Base-by-base conservation (phyloP, 2,797 vertebrate species). In the Leuciscus waleckii region DNA sequence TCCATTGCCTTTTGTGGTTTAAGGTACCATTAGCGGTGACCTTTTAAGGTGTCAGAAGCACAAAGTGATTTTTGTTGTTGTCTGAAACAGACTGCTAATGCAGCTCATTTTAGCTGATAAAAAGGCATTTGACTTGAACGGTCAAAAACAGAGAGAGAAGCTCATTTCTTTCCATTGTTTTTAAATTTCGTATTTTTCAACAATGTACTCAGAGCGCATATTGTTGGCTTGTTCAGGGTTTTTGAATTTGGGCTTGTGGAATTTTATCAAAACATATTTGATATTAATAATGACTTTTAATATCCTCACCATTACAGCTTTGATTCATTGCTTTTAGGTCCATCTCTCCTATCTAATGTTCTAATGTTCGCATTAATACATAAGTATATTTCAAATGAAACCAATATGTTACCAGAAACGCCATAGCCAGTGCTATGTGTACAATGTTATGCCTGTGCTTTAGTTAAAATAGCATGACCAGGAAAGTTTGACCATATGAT, bases 31-130 rank as follows among this genome's bases (percentile, higher is more conserved):
- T 76, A 67, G 61, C 41, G 16, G 26, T 67, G 78, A 49, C 61
- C 41, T 79, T 78, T 78, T 43, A 17, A 63, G 37, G 56, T 63
- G 37, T 43, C 56, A 74, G 46, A 61, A 61, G 58, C 82, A 76
- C 81, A 74, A 76, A 77, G 49, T 23, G 61, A 26, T 73, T 51
- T 49, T 76, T 65, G 56, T 17, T 65, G 65, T n/a, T 56, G 23
- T 69, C 43, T 37, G 65, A 51, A 68, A 69, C 5, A 4, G 46
- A 69, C 65, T 35, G 73, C 46, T 84, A 68, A 77, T 77, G 46
- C 35, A 41, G n/a, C 77, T 84, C 43, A 29, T 35, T 41, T 51
- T 23, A 51, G 43, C 29, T 83, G 58, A 76, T 46, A 35, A 43
- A 63, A 70, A 69, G 3, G 21, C 26, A n/a, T 82, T 39, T 67